A percentile compares a stretch with the other conserved stretches of the same genome.
These are phyloP conservation scores for Drosophila sulfurigaster DNA, from an alignment of 1,140 invertebrate species.

Conservation along the genomic window DNA sequence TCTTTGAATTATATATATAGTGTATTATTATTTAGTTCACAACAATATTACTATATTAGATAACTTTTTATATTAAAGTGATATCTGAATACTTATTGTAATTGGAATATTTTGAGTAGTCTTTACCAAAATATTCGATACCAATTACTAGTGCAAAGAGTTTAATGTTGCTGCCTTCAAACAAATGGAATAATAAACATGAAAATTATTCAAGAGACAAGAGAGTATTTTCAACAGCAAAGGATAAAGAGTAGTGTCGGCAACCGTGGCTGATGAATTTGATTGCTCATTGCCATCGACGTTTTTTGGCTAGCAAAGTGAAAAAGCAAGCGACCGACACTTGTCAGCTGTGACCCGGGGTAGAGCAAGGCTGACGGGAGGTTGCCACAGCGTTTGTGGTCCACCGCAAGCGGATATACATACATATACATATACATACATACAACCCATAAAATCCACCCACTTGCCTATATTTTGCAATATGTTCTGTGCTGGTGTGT, in stretches of 20 bases:
- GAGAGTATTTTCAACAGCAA: background rate
- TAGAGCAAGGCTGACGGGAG: background rate
- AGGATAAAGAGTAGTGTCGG: no score
- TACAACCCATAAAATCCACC: constrained; percentile 34
- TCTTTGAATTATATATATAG: no score
- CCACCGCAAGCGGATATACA: constrained; percentile 66
- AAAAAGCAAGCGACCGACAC: constrained; percentile 41
- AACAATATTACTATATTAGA: no score
- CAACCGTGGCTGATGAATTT: constrained; percentile 31
- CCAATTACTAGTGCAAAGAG: no score
- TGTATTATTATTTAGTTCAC: no score
- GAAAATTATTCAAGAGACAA: background rate
- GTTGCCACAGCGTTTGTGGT: constrained; percentile 74
- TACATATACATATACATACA: no score
- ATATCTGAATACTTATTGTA: no score
- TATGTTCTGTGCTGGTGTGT: background rate
- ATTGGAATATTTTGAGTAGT: no score
- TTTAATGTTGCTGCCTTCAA: no score
- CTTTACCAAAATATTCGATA: no score
- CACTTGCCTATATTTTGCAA: constrained; percentile 10
- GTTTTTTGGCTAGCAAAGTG: constrained; percentile 35
- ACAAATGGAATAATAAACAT: no score
- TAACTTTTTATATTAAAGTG: no score
- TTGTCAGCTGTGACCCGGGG: background rate
- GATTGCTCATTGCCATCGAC: constrained; percentile 40